phyloP scores from a whole-genome alignment of 2,113 vertebrate species.

The Cisticola juncidis region DNA sequence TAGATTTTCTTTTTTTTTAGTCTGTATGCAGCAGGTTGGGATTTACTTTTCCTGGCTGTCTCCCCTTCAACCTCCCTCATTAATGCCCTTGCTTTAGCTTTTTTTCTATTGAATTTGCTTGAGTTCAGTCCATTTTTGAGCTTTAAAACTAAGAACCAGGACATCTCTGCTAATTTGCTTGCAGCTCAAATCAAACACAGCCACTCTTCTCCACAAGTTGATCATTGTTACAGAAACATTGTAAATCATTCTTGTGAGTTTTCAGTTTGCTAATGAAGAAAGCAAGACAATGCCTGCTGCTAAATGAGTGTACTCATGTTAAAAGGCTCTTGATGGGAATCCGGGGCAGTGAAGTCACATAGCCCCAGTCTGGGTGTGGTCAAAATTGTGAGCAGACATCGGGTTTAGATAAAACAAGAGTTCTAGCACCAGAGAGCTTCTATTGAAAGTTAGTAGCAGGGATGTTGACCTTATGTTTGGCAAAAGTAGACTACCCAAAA shows the following conservation, averaged over 20 bases:
- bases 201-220: neutral
- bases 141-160: neutral
- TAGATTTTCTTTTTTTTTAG: neutral
- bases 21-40: neutral
- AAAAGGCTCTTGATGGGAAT: constrained; percentile 45
- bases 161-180: neutral
- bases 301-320: neutral
- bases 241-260: constrained; percentile 7
- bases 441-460: constrained; percentile 39
- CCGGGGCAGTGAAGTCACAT: constrained; percentile 1
- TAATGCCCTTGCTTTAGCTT: neutral
- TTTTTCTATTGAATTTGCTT: neutral
- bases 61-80: neutral
- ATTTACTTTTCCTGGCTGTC: constrained; percentile 3
- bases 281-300: constrained; percentile 14
- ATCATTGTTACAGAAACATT: neutral
- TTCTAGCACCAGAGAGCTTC: neutral
- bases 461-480: constrained; percentile 68
- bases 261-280: constrained; percentile 27
- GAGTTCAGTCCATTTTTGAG: neutral
- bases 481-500: constrained; percentile 30
- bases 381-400: constrained; percentile 46
- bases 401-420: constrained; percentile 39
- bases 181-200: neutral
- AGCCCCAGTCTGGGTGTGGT: constrained; percentile 21